Conservation (phyloP, 1,140 invertebrate genomes). For the Achatina immaculata region DNA sequence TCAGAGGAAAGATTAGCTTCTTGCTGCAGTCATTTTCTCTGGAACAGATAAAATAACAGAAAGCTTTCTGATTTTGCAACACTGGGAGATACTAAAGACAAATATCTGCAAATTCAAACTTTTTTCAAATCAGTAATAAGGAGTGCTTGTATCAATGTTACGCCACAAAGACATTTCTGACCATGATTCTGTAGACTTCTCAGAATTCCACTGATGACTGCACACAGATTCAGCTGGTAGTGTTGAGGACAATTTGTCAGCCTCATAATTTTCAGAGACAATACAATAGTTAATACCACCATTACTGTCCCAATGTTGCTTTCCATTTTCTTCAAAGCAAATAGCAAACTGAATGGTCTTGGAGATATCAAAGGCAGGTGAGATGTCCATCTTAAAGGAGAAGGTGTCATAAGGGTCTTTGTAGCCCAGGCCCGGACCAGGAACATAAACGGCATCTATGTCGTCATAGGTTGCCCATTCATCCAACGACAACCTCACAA, state of each 20-base stretch:
- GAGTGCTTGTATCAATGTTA: background rate
- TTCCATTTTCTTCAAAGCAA: constrained; percentile 80
- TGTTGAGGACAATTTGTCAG: background rate
- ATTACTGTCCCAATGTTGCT: constrained; percentile 94
- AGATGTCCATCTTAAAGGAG: constrained; percentile 85
- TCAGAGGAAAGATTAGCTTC: too few species aligned
- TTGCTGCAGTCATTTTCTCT: too few species aligned
- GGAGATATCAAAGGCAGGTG: constrained; percentile 69
- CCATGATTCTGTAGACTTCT: constrained; percentile 35
- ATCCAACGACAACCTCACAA: constrained; percentile 83
- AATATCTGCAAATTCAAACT: too few species aligned
- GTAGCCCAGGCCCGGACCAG: constrained; percentile 55
- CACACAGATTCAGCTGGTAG: background rate
- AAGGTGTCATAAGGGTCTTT: constrained; percentile 86
- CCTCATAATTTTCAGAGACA: constrained; percentile 47
- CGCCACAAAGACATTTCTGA: constrained; percentile 18
- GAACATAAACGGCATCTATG: constrained; percentile 81
- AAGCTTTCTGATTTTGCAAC: too few species aligned
- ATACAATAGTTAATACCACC: constrained; percentile 80
- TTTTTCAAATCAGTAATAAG: constrained; percentile 72
- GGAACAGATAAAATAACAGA: too few species aligned
- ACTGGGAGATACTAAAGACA: too few species aligned
- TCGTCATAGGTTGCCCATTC: constrained; percentile 86
- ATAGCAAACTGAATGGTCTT: constrained; percentile 87
- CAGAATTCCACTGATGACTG: constrained; percentile 41